Conservation (phyloP, 2,888 invertebrate species). For the Lepidonotus clava region DNA sequence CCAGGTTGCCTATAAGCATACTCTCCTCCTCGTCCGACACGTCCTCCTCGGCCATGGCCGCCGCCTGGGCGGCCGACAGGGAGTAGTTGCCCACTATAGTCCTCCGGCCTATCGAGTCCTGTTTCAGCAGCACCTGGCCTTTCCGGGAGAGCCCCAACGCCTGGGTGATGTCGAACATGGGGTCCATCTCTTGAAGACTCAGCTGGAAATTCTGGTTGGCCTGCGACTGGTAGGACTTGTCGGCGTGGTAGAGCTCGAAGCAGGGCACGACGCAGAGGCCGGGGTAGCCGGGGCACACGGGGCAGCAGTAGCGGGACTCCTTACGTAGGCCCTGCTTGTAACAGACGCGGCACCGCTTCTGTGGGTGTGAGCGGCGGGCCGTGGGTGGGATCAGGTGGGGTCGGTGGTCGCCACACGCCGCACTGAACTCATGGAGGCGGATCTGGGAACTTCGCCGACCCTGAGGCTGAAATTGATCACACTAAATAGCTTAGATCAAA, state of each 20-base stretch:
- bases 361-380: background rate
- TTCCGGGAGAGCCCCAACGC: background rate
- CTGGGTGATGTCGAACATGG: slow-evolving; percentile 1
- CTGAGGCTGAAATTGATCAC: too few relatives aligned
- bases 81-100: too few relatives aligned
- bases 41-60: background rate
- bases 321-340: slow-evolving; percentile 53
- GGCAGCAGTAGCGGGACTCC: slow-evolving; percentile 54
- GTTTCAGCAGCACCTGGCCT: background rate
- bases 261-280: slow-evolving; percentile 48
- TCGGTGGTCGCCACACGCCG: background rate
- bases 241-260: slow-evolving; percentile 49
- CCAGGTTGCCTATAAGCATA: background rate
- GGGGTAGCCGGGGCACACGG: slow-evolving; percentile 45
- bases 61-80: background rate
- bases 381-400: slow-evolving; percentile 53
- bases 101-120: background rate
- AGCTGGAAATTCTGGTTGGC: background rate
- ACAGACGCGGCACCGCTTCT: slow-evolving; percentile 55
- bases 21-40: slow-evolving; percentile 1
- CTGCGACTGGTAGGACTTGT: background rate
- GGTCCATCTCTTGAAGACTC: background rate
- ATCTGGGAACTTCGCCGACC: background rate
- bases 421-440: slow-evolving; percentile 16
- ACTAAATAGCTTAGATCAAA: too few relatives aligned